phyloP scores from a whole-genome alignment of 1,140 invertebrate species.

The Aphis craccivora region DNA sequence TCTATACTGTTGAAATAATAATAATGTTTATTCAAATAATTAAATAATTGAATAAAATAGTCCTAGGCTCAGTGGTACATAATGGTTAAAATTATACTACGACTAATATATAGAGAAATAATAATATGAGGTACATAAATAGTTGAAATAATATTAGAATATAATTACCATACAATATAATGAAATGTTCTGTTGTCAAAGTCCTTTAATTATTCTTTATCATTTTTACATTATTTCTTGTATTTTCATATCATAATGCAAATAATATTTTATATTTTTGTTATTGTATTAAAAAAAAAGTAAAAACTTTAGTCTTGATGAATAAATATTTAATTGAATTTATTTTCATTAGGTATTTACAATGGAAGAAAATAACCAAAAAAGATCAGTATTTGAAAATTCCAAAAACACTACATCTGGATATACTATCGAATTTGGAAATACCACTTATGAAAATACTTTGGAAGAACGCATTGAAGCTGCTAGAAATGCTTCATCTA shows the following conservation, averaged over 20 bases:
- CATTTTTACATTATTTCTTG: not conserved
- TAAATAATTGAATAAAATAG: too few species aligned
- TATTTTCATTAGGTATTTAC: constrained; percentile 27
- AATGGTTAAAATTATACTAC: too few species aligned
- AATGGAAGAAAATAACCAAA: constrained; percentile 35
- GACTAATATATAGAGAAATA: too few species aligned
- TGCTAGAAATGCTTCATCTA: constrained; percentile 2
- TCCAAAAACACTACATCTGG: not conserved
- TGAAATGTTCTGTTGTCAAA: not conserved
- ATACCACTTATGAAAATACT: constrained; percentile 2
- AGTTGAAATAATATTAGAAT: too few species aligned
- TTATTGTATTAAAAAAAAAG: not conserved
- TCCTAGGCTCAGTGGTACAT: too few species aligned
- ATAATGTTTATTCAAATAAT: too few species aligned
- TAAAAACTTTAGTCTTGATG: not conserved
- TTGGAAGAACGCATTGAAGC: constrained; percentile 52
- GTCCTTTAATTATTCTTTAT: not conserved
- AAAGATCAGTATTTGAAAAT: not conserved
- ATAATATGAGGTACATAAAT: too few species aligned
- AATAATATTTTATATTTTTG: not conserved
- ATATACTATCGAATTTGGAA: constrained; percentile 28
- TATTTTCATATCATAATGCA: not conserved
- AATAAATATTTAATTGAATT: not conserved
- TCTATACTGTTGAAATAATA: too few species aligned
- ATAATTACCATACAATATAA: too few species aligned